Percentiles rank a stretch among this genome's conserved stretches.
Conservation (phyloP, 2,888 invertebrate genomes). For the Agrotis puta region DNA sequence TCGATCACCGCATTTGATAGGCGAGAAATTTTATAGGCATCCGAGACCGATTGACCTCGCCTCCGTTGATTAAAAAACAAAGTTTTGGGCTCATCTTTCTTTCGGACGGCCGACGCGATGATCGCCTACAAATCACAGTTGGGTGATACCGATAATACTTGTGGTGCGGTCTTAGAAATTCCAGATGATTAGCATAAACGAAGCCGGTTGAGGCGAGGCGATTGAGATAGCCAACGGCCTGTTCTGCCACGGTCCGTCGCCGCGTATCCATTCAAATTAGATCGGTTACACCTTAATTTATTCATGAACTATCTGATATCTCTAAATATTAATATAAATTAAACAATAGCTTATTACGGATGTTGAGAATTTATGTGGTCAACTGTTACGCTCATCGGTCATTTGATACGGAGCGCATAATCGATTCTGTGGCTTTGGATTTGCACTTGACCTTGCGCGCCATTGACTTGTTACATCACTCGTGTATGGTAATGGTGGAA, state of each 20-base stretch:
- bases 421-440: constrained; percentile 71
- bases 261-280: constrained; percentile 65
- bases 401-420: constrained; percentile 71
- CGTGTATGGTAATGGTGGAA: constrained; percentile 39
- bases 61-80: constrained; percentile 70
- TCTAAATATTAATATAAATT: constrained; percentile 60
- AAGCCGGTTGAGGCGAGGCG: constrained; percentile 73
- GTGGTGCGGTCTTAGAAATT: constrained; percentile 75
- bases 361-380: constrained; percentile 59
- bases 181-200: constrained; percentile 80
- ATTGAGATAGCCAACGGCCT: constrained; percentile 76
- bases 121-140: constrained; percentile 76
- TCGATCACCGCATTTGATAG: constrained; percentile 71
- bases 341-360: constrained; percentile 57
- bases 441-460: constrained; percentile 80
- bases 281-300: constrained; percentile 67
- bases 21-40: constrained; percentile 77
- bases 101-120: constrained; percentile 72
- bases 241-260: constrained; percentile 62
- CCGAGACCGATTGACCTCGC: constrained; percentile 78
- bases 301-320: constrained; percentile 64
- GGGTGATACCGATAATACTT: constrained; percentile 70
- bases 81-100: constrained; percentile 76
- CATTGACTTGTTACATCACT: constrained; percentile 72
- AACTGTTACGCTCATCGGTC: constrained; percentile 61